phyloP scores from a whole-genome alignment of 2,113 vertebrate genomes.

The Hyaena hyaena region DNA sequence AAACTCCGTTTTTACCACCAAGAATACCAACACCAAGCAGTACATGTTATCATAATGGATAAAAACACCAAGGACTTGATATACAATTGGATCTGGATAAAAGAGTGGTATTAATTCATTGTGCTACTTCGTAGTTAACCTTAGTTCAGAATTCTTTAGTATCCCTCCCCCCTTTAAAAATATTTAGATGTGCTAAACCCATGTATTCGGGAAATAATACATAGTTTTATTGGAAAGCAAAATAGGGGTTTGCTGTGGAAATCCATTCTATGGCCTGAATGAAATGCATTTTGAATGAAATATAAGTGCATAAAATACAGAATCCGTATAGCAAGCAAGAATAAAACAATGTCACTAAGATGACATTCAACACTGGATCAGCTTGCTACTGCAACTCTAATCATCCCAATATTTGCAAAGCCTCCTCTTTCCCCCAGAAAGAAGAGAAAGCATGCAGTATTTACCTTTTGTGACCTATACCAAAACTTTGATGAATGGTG shows the following conservation, averaged over 20 bases:
- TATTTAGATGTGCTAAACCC: not conserved
- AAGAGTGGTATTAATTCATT: not conserved
- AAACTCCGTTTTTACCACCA: not conserved
- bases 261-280: slow-evolving; percentile 52
- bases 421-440: not conserved
- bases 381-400: slow-evolving; percentile 49
- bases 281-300: slow-evolving; percentile 20
- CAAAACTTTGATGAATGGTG: slow-evolving; percentile 69
- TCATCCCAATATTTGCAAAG: not conserved
- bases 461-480: slow-evolving; percentile 57
- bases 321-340: slow-evolving; percentile 52
- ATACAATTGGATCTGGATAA: not conserved
- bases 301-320: slow-evolving; percentile 45
- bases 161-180: not conserved
- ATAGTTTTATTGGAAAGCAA: not conserved
- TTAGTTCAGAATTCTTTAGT: not conserved
- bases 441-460: slow-evolving; percentile 59
- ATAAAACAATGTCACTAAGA: slow-evolving; percentile 62
- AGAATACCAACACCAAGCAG: not conserved
- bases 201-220: not conserved
- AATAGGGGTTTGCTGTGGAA: slow-evolving; percentile 58
- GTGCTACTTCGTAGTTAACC: not conserved
- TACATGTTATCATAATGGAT: not conserved
- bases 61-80: not conserved
- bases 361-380: slow-evolving; percentile 35